A percentile compares a stretch with the other conserved stretches of the same genome.
These are phyloP conservation scores for Lindbergichthys nudifrons DNA, from an alignment of 2,797 vertebrate genomes.

Conservation along the genomic window DNA sequence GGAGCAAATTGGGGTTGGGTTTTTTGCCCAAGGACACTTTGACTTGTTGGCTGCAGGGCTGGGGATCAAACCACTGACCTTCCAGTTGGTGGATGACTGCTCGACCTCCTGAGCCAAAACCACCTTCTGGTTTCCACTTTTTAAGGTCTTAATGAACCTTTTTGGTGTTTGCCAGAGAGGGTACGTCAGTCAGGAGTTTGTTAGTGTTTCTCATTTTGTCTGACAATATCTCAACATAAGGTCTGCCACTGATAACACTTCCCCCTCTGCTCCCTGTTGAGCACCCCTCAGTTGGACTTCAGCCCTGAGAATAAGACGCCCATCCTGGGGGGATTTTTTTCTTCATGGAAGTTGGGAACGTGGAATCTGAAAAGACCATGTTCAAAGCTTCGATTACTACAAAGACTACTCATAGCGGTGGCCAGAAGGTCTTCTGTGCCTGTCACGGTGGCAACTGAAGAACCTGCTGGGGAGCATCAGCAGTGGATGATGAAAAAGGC, in stretches of 20 bases:
- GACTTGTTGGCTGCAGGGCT: no score
- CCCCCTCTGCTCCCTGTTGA: not conserved
- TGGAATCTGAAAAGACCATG: not conserved
- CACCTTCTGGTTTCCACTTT: not conserved
- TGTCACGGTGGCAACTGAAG: not conserved
- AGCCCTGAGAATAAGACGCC: not conserved
- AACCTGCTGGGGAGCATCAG: not conserved
- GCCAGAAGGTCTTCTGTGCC: not conserved
- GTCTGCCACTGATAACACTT: slow-evolving; percentile 5
- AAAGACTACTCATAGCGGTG: not conserved
- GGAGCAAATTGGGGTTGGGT: no score
- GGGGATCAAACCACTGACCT: no score
- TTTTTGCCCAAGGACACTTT: no score
- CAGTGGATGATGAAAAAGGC: not conserved
- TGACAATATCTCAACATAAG: not conserved
- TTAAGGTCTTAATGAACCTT: not conserved
- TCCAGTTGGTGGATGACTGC: no score
- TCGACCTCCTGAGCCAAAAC: not conserved
- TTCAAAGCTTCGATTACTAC: not conserved
- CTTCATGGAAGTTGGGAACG: not conserved
- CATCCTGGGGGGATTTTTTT: not conserved
- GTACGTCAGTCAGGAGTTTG: slow-evolving; percentile 8
- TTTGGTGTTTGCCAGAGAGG: not conserved
- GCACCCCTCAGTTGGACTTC: not conserved
- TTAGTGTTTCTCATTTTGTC: not conserved